phyloP scores from a whole-genome alignment of 2,888 invertebrate species.

The Saturnia pavonia region DNA sequence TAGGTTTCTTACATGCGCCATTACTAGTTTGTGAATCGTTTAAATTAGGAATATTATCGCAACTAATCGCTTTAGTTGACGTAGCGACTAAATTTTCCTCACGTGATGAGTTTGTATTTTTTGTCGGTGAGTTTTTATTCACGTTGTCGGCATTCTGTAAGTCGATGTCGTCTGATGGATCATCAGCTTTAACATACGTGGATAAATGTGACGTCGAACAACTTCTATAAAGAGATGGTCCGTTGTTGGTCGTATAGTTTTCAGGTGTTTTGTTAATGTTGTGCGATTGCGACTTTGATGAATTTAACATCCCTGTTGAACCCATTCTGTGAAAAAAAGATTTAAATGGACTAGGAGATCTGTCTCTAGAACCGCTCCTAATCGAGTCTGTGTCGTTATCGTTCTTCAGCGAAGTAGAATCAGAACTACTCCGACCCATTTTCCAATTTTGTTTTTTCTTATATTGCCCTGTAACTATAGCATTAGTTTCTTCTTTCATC shows the following conservation, averaged over 20 bases:
- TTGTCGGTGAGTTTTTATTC: conserved; percentile 62
- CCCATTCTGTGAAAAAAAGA: conserved; percentile 89
- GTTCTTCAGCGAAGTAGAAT: conserved; percentile 69
- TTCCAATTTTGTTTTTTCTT: conserved; percentile 82
- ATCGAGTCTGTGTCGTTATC: conserved; percentile 76
- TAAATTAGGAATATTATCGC: conserved; percentile 86
- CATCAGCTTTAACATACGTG: conserved; percentile 89
- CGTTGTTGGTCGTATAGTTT: conserved; percentile 68
- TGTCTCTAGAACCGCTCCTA: conserved; percentile 73
- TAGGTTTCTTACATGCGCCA: conserved; percentile 81
- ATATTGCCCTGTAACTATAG: conserved; percentile 66
- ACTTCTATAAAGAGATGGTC: conserved; percentile 84
- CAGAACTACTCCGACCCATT: conserved; percentile 80
- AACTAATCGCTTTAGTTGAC: conserved; percentile 85
- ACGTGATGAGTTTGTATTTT: conserved; percentile 52
- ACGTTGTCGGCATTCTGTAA: conserved; percentile 76
- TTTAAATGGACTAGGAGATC: conserved; percentile 85
- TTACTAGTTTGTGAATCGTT: conserved; percentile 73
- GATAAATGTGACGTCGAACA: conserved; percentile 90
- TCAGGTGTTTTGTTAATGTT: conserved; percentile 63
- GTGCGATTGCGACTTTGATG: conserved; percentile 75
- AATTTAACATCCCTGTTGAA: conserved; percentile 88
- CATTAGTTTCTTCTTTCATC: conserved; percentile 56
- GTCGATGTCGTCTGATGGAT: conserved; percentile 90
- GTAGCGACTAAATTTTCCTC: conserved; percentile 70